Conservation (phyloP, 2,888 invertebrate genomes). For the Rapana venosa region DNA sequence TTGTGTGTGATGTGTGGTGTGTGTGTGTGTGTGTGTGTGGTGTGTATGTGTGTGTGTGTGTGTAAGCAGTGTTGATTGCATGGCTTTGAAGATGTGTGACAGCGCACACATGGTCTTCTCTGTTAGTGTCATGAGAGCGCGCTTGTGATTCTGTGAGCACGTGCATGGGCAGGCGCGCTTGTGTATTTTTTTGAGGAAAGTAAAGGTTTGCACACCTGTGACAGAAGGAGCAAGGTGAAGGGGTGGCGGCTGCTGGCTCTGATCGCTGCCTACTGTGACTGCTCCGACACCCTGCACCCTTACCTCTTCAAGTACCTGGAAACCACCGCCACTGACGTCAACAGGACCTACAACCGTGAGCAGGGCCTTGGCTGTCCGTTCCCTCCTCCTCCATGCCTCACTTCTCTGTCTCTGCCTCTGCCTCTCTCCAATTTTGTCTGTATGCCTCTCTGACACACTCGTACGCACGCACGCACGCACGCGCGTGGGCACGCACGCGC, state of each 20-base stretch:
- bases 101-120: too few species aligned
- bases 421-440: not conserved
- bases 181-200: too few species aligned
- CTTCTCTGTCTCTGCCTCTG: not conserved
- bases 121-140: too few species aligned
- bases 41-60: too few species aligned
- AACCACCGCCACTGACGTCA: conserved; percentile 94
- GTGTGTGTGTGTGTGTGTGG: too few species aligned
- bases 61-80: too few species aligned
- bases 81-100: too few species aligned
- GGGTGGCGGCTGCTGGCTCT: conserved; percentile 98
- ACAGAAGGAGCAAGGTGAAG: conserved; percentile 90
- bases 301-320: conserved; percentile 96
- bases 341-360: conserved; percentile 91
- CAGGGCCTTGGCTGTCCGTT: not conserved
- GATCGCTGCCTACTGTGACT: conserved; percentile 96
- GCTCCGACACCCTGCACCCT: conserved; percentile 93
- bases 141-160: too few species aligned
- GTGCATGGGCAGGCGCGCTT: too few species aligned
- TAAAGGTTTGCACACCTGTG: conserved; percentile 26
- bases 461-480: not conserved
- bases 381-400: not conserved
- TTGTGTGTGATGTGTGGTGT: too few species aligned
- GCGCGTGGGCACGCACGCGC: not conserved
- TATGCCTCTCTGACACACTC: not conserved